Conservation (phyloP, 2,113 vertebrate genomes). For the Ramphastos sulfuratus region DNA sequence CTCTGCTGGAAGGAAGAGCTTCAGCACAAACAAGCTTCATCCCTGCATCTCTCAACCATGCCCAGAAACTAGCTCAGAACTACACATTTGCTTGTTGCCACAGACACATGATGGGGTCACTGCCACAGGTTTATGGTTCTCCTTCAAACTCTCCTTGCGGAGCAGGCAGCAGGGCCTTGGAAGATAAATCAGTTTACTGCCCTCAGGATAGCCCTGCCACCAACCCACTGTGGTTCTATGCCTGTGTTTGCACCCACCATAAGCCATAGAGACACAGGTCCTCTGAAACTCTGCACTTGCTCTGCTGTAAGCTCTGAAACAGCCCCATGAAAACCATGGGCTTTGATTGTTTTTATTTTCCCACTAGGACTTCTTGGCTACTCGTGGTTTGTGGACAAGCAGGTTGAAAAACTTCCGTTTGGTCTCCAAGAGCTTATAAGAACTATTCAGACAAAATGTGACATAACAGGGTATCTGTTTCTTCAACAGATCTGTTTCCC, state of each 20-base stretch:
- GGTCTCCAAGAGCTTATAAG: background rate
- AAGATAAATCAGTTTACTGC: background rate
- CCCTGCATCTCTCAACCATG: background rate
- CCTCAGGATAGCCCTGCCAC: no score
- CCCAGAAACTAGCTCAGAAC: background rate
- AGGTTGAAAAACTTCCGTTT: background rate
- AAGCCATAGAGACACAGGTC: background rate
- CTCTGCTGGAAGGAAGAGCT: background rate
- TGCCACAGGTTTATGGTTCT: background rate
- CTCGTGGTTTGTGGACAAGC: background rate
- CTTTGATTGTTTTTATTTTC: background rate
- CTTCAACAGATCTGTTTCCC: constrained; percentile 41
- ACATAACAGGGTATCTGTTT: constrained; percentile 37
- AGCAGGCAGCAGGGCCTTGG: background rate
- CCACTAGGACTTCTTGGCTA: background rate
- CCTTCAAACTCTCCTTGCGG: background rate
- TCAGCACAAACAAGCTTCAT: background rate
- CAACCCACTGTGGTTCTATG: background rate
- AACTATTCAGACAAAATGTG: background rate
- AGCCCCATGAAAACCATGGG: background rate
- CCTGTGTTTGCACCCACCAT: background rate
- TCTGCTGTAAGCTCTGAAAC: background rate
- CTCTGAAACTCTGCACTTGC: background rate
- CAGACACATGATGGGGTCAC: accelerated
- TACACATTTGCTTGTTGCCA: background rate